Evolutionary conservation across 2,888 invertebrate species (phyloP), one percentile per base, ranked within the genome.

Genomic region (Andrena dorsata): DNA sequence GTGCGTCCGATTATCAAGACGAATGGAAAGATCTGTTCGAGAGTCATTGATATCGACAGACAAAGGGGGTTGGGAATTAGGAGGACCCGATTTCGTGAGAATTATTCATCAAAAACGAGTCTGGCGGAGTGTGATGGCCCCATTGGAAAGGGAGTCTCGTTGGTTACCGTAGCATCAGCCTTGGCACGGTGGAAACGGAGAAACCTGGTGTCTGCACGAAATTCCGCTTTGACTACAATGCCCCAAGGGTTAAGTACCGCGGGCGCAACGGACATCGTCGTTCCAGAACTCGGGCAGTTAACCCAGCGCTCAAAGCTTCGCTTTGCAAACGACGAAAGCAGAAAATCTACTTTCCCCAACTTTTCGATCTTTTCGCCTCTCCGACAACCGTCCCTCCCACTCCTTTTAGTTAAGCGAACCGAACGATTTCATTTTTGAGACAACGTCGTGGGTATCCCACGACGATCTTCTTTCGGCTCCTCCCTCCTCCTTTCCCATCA

Each of bases 211-310:
- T 73, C 82, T 69, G 82, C 70, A 66, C 76, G 82, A 76, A 82
- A 82, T 81, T 82, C 73, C 76, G 81, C 72, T 69, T 76, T 81
- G 81, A 82, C 81, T 82, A 81, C 73, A 76, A 81, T 81, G 76
- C 81, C 82, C 76, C 61, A 56, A 76, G 81, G 82, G 82, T 82
- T 82, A 82, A 82, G 82, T 76, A 81, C 73, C 76, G 72, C 47
- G 76, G 72, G 82, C 72, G 49, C 74, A 72, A 47, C 79, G 83
- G 83, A 82, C 82, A 82, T 84, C 73, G 82, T 56, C 83, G 79
- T 84, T 82, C 56, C 78, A 76, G 79, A 84, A 84, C 76, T 79
- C 78, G 73, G 69, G 26, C 83, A 82, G 83, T 84, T 83, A 79
- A 79, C 73, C 76, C 79, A 28, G n/a, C 78, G 72, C 72, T 79